These are phyloP conservation scores for Cyprinodon brontotheroides DNA, from an alignment of 2,113 vertebrate species.

Conservation along the genomic window DNA sequence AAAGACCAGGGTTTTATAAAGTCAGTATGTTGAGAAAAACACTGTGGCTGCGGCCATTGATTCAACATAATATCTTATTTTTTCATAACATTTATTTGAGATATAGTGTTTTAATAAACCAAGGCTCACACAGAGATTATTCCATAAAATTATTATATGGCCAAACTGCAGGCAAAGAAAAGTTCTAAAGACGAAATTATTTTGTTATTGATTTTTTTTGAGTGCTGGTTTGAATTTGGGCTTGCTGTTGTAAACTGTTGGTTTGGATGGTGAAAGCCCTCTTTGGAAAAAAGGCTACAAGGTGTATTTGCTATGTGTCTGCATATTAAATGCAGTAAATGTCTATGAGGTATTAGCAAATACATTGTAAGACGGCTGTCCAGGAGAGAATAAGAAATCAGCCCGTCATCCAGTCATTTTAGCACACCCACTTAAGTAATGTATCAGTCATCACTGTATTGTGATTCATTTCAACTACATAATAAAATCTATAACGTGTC, in stretches of 20 bases:
- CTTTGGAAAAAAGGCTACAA: background rate
- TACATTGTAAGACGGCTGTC: background rate
- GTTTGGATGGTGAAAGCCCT: background rate
- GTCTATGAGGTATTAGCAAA: background rate
- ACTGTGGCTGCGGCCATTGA: background rate
- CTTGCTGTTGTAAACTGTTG: too few species aligned
- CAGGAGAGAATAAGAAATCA: background rate
- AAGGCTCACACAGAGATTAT: background rate
- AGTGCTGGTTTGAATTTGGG: background rate
- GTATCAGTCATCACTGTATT: background rate
- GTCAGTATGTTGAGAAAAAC: background rate
- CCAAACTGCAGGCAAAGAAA: background rate
- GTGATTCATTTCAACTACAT: background rate
- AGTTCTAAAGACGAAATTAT: background rate
- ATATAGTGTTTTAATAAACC: background rate
- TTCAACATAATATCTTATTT: background rate
- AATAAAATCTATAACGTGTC: background rate
- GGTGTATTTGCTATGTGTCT: background rate
- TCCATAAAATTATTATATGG: background rate
- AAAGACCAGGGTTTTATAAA: background rate
- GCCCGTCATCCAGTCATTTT: background rate
- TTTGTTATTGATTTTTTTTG: background rate
- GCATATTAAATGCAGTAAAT: background rate
- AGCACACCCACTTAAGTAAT: conserved; percentile 1
- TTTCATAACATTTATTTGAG: background rate